A percentile compares a stretch with the other conserved stretches of the same genome.
Evolutionary conservation across 1,140 invertebrate species (phyloP).

Genomic region (Elymnias hypermnestra): DNA sequence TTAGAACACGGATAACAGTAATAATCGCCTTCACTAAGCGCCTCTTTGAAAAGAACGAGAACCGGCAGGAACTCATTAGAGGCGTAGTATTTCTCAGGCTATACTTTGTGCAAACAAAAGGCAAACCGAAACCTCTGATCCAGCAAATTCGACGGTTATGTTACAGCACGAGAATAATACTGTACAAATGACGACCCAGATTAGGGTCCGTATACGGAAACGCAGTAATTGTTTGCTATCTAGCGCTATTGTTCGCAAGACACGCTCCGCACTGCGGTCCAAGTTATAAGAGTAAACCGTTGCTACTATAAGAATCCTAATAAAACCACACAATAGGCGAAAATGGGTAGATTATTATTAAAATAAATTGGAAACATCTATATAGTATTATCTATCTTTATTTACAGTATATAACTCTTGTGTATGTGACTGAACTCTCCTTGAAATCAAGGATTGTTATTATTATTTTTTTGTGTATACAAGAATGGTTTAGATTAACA

Average conservation of each 20-base stretch:
- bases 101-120: constrained; percentile 28
- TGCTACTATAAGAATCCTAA: too few species aligned
- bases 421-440: too few species aligned
- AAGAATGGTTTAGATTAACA: too few species aligned
- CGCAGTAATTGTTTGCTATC: constrained; percentile 38
- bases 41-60: constrained; percentile 14
- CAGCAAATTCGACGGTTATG: constrained; percentile 35
- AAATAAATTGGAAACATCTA: too few species aligned
- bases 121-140: constrained; percentile 26
- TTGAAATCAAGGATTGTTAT: too few species aligned
- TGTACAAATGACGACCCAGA: constrained; percentile 36
- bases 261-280: constrained; percentile 2
- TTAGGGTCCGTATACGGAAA: constrained; percentile 34
- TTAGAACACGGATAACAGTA: constrained; percentile 14
- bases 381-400: too few species aligned
- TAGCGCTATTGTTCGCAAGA: constrained; percentile 30
- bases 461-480: too few species aligned
- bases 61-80: constrained; percentile 22
- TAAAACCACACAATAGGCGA: too few species aligned
- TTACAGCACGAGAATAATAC: constrained; percentile 29
- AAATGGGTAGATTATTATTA: too few species aligned
- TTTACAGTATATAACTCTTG: too few species aligned
- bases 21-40: constrained; percentile 12
- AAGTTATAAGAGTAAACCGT: constrained; percentile 2
- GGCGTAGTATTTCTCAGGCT: constrained; percentile 3